Conservation (phyloP, 2,888 invertebrate genomes). For the Cheiracanthium punctorium region DNA sequence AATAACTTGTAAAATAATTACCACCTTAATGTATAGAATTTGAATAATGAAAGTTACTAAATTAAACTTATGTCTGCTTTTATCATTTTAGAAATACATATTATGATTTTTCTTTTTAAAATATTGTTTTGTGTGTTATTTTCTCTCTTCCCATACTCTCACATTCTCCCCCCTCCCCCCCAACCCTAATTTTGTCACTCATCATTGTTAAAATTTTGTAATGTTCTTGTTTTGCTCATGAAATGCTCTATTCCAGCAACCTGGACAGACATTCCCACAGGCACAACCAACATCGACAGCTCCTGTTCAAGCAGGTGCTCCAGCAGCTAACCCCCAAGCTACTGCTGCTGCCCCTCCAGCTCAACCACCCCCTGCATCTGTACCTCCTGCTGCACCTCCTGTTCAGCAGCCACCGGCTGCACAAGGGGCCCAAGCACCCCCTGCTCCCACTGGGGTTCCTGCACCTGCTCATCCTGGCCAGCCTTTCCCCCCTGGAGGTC, state of each 20-base stretch:
- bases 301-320: conserved; percentile 38
- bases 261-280: conserved; percentile 53
- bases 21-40: too few relatives aligned
- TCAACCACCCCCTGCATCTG: conserved; percentile 59
- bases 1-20: too few relatives aligned
- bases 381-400: conserved; percentile 50
- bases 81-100: too few relatives aligned
- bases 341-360: conserved; percentile 47
- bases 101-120: too few relatives aligned
- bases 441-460: conserved; percentile 57
- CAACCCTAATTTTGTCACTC: too few relatives aligned
- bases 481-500: conserved; percentile 43
- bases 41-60: too few relatives aligned
- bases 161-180: too few relatives aligned
- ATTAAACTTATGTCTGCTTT: too few relatives aligned
- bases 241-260: conserved; percentile 27
- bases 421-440: conserved; percentile 38
- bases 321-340: conserved; percentile 49
- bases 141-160: too few relatives aligned
- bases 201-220: not conserved
- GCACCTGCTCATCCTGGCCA: conserved; percentile 57
- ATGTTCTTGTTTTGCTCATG: not conserved
- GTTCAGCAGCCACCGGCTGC: conserved; percentile 43
- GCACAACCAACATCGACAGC: conserved; percentile 39
- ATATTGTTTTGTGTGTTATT: too few relatives aligned